These are phyloP conservation scores for Saccopteryx leptura DNA, from an alignment of 2,113 vertebrate genomes.

Conservation along the genomic window DNA sequence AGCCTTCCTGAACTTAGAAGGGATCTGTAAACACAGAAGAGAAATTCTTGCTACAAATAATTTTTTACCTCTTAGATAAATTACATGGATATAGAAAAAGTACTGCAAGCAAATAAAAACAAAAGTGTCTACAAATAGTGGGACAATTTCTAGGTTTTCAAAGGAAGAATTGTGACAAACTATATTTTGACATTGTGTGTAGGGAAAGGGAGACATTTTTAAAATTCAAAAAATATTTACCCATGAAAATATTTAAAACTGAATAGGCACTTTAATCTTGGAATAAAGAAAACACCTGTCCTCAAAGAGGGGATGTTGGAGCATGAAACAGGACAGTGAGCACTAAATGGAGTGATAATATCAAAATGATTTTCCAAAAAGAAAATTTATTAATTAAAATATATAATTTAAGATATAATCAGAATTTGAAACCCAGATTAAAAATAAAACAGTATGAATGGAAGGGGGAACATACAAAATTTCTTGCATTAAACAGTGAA, in stretches of 20 bases:
- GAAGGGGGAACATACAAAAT: not conserved
- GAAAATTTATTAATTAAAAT: not conserved
- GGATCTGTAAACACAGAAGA: not conserved
- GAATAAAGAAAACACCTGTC: not conserved
- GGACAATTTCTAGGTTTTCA: not conserved
- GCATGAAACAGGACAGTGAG: not conserved
- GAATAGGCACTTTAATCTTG: not conserved
- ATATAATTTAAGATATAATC: not conserved
- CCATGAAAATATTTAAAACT: not conserved
- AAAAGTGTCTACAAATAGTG: not conserved
- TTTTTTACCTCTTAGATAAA: not conserved
- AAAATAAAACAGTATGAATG: slow-evolving; percentile 20
- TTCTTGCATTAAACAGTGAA: not conserved
- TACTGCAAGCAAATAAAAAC: not conserved
- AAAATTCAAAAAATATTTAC: not conserved
- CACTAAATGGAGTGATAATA: not conserved
- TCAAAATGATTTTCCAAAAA: not conserved
- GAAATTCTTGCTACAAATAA: not conserved
- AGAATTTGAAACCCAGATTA: not conserved
- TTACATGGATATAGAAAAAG: not conserved
- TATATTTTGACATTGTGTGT: not conserved
- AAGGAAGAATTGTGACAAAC: not conserved
- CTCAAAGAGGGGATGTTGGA: not conserved
- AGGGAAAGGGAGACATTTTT: not conserved
- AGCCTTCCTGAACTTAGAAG: not conserved